Evolutionary conservation across 2,797 vertebrate genomes (phyloP), one percentile per base, ranked within the genome.

Genomic region (Amblyraja radiata): DNA sequence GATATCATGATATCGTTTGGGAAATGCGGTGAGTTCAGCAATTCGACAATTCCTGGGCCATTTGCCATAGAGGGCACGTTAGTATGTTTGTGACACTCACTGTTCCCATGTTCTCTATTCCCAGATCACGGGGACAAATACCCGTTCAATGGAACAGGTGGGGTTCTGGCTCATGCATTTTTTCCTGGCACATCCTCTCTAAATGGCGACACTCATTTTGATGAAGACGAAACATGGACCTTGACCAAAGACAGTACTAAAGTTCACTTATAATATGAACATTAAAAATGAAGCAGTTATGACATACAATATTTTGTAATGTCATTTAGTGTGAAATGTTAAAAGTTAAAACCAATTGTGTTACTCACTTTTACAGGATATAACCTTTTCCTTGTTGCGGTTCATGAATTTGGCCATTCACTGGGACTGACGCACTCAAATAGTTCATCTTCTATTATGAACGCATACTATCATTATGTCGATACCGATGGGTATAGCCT

Each of bases 1-100:
- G 99, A 99, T 94, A 99, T 99, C 93, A 99, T 99, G 98, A 98
- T 99, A 95, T 97, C 97, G 93, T 99, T 99, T 94, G 98, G 97
- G 94, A 94, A 94, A 65, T 96, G 93, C 97, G 98, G 99, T 99
- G 96, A 93, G 93, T 58, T 92, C 71, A 92, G n/a, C 36, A 21
- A 92, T 76, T 73, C 71, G 23, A 21, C 71, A 74, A 74, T 74
- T 74, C 18, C 21, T 21, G 71, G 23, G 0, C n/a, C 25, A 54
- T 14, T 14, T 76, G 23, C 25, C 36, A 9, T 46, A 11, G 21
- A 54, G 36, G 39, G n/a, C 25, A 21, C 23, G 46, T 54, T 39
- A 14, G 0, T n/a, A 0, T 73, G 10, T 54, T 23, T 16, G 2
- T 80, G 1, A 6, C 13, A 2, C 79, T 36, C 71, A n/a, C 28